Percentiles rank a stretch among this genome's conserved stretches.
Evolutionary conservation across 2,113 vertebrate genomes (phyloP).

Genomic region (Myanophis thanlyinensis): DNA sequence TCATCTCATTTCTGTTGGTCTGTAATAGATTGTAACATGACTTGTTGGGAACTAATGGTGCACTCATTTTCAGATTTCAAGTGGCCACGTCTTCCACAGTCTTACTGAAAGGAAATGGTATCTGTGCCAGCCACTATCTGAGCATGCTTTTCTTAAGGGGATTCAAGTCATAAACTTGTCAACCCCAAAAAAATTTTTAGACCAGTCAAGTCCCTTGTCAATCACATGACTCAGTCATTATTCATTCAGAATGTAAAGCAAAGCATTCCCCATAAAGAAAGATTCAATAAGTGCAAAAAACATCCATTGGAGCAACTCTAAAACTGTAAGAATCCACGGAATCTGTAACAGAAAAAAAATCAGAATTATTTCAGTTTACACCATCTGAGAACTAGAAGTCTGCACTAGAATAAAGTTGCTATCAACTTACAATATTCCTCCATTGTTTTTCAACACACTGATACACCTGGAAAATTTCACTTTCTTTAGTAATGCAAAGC

Average conservation of each 20-base stretch:
- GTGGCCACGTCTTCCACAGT: constrained; percentile 32
- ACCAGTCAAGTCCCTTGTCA: constrained; percentile 26
- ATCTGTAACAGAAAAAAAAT: constrained; percentile 51
- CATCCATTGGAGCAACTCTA: constrained; percentile 45
- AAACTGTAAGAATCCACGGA: constrained; percentile 49
- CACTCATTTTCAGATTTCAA: constrained; percentile 67
- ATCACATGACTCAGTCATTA: constrained; percentile 43
- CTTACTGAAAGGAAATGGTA: background rate
- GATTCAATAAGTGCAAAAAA: constrained; percentile 38
- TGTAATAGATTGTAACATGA: constrained; percentile 66
- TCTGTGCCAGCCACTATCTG: constrained; percentile 9
- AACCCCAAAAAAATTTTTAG: constrained; percentile 24
- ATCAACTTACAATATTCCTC: background rate
- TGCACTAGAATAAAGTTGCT: background rate
- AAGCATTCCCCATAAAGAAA: constrained; percentile 15
- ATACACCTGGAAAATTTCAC: background rate
- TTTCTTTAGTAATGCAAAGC: background rate
- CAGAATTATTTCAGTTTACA: background rate
- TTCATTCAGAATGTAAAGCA: constrained; percentile 16
- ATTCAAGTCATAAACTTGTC: constrained; percentile 27
- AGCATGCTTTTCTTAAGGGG: constrained; percentile 32
- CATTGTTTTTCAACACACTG: background rate
- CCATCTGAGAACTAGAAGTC: background rate
- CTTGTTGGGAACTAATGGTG: constrained; percentile 66
- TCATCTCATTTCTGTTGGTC: constrained; percentile 63